Evolutionary conservation across 2,888 invertebrate genomes (phyloP), one percentile per base, ranked within the genome.

Genomic region (Gastracanthus pulcherrimus): DNA sequence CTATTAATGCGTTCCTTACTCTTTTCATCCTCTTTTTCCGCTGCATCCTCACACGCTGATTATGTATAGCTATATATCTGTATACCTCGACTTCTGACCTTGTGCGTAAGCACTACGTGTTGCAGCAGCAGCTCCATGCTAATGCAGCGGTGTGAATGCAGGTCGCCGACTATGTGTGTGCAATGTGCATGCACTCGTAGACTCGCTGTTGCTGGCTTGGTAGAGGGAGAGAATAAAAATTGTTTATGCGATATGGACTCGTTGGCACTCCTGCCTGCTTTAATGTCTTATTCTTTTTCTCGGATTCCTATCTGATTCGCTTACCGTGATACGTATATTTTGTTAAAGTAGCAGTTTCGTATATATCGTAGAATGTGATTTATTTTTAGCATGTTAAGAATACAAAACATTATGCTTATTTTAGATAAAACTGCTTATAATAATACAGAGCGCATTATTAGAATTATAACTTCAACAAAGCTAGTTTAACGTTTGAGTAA

Each of bases 241-340:
- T 55, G 75, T 55, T 64, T 51, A 58, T 41, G 19, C 41, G 38
- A 67, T 72, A 11, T 45, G 55, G 34, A 41, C 58, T 69, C 76
- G 48, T 70, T 70, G 69, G 58, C 70, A 70, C 70, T 69, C 69
- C 77, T 64, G n/a, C 16, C 13, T 38, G 13, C n/a, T 66, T 66
- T 69, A 45, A 60, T 60, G 66, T 34, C 67, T 74, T 66, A 48
- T 3, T 45, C 23, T 74, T 74, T 48, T 67, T 23, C 45, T 31
- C 13, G 29, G 36, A 45, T 58, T 41, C 23, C 26, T 64, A 23
- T 45, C 13, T 45, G n/a, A n/a, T 45, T 45, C 45, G 5, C 41
- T 41, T 13, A 3, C 16, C n/a, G 16, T n/a, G 45, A n/a, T 45
- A n/a, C 45, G 45, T n/a, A 45, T 45, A 45, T 5, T 45, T 2